Evolutionary conservation across 35 echinoderm and acorn worm species (phyloP), one percentile per base, ranked within the genome.

Genomic region (Stichopus chloronotus): DNA sequence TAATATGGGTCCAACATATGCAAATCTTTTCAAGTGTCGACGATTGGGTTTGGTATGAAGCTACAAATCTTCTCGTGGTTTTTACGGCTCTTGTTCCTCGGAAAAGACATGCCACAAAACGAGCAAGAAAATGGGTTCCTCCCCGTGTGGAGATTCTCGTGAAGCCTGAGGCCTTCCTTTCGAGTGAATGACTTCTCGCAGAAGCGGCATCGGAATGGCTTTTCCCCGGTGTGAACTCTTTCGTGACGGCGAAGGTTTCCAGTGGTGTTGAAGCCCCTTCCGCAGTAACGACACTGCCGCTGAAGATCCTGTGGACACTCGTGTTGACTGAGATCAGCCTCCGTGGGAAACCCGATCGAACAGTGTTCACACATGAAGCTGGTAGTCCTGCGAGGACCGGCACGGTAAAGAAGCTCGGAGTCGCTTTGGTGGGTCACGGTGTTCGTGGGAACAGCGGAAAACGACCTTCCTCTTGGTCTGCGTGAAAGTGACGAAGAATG

Each of bases 161-260:
- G 94, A 8, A 89, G 63, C 52, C 83, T 78, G 14, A 95, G 52
- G 23, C 83, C 83, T 30, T 79, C 78, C 69, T 60, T 93, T 6
- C 91, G 94, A 19, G 84, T 80, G 59, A 90, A 95, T 8, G 54
- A n/a, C 63, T 90, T 88, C 5, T 63, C 78, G 55, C 94, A 95
- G 9, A 81, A 80, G 25, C 88, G 24, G 43, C 94, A 95, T 25
- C 56, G 53, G 86, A 84, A 95, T 43, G 94, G 94, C 56, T 72
- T 93, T 61, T 93, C 92, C 9, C 94, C 94, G 3, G 94, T 90
- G 78, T 95, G 94, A 9, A 90, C 90, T 53, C 69, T 76, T 53
- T 69, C 57, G 65, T 95, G 94, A 4, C 92, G 91, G 24, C 81
- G 58, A 5, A 95, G 71, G 63, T 95, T 87, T 12, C 83, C 86